Evolutionary conservation across 2,888 invertebrate species (phyloP).

Genomic region (Agrotis exclamationis): DNA sequence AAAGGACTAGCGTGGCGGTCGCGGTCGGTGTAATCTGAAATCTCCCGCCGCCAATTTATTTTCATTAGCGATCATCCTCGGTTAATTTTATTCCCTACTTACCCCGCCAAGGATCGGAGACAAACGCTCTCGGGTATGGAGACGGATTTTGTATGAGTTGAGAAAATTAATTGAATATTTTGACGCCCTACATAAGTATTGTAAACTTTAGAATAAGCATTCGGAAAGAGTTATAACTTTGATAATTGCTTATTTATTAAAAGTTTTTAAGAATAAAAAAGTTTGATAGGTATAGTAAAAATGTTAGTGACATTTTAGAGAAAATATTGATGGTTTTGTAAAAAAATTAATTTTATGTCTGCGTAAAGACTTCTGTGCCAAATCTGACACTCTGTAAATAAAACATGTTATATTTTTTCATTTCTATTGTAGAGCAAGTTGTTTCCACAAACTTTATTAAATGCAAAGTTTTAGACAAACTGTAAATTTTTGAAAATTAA

Average conservation of each 20-base stretch:
- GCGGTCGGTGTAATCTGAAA: constrained; percentile 90
- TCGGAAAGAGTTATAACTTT: too few relatives aligned
- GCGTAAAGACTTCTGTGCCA: not conserved
- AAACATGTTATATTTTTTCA: too few relatives aligned
- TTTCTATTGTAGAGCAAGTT: not conserved
- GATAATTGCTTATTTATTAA: not conserved
- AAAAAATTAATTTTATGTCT: too few relatives aligned
- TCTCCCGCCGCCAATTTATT: constrained; percentile 92
- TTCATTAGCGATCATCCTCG: constrained; percentile 93
- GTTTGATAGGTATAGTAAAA: too few relatives aligned
- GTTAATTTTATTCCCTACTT: constrained; percentile 93
- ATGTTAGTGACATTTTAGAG: too few relatives aligned
- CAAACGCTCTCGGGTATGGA: constrained; percentile 73
- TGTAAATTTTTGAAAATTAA: too few relatives aligned
- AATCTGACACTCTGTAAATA: not conserved
- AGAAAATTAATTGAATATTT: not conserved
- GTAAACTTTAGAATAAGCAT: too few relatives aligned
- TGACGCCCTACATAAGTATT: too few relatives aligned
- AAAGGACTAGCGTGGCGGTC: constrained; percentile 73
- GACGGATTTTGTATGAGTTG: constrained; percentile 67
- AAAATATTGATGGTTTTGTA: too few relatives aligned
- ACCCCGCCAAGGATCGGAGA: constrained; percentile 86
- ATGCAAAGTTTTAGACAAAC: not conserved
- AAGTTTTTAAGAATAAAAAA: not conserved
- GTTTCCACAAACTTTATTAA: too few relatives aligned